Evolutionary conservation across 2,888 invertebrate genomes (phyloP).

Genomic region (Dyspetes luteomarginatus): DNA sequence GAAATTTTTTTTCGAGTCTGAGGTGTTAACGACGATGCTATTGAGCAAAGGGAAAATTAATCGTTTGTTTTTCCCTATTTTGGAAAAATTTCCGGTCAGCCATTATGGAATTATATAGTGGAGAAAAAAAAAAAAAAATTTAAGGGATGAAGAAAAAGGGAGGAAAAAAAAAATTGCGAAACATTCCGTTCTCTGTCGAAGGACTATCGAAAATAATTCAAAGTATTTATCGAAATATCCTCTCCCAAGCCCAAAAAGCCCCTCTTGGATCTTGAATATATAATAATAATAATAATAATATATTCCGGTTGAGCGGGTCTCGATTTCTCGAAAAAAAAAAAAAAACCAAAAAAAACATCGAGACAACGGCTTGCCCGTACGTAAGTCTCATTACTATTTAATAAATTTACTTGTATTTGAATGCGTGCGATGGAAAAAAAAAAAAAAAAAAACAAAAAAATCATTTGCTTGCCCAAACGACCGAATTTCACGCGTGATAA

Average conservation of each 20-base stretch:
- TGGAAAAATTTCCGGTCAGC: too few species aligned
- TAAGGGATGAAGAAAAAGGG: not conserved
- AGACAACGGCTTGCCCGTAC: constrained; percentile 55
- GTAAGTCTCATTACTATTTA: constrained; percentile 46
- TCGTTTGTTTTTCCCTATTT: too few species aligned
- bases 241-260: constrained; percentile 5
- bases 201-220: constrained; percentile 61
- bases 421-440: constrained; percentile 5
- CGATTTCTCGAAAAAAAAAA: constrained; percentile 43
- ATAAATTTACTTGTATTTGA: constrained; percentile 42
- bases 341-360: constrained; percentile 13
- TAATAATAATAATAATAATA: constrained; percentile 28
- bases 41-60: too few species aligned
- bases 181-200: constrained; percentile 63
- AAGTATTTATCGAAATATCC: constrained; percentile 51
- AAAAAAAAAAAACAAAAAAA: constrained; percentile 39
- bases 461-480: constrained; percentile 28
- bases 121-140: too few species aligned
- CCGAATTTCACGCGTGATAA: not conserved
- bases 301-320: constrained; percentile 57
- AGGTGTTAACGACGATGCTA: too few species aligned
- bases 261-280: constrained; percentile 29
- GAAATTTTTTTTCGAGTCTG: too few species aligned
- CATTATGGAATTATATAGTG: too few species aligned
- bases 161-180: constrained; percentile 47